phyloP scores from a whole-genome alignment of 2,888 invertebrate species.

The Caradrina clavipalpis region DNA sequence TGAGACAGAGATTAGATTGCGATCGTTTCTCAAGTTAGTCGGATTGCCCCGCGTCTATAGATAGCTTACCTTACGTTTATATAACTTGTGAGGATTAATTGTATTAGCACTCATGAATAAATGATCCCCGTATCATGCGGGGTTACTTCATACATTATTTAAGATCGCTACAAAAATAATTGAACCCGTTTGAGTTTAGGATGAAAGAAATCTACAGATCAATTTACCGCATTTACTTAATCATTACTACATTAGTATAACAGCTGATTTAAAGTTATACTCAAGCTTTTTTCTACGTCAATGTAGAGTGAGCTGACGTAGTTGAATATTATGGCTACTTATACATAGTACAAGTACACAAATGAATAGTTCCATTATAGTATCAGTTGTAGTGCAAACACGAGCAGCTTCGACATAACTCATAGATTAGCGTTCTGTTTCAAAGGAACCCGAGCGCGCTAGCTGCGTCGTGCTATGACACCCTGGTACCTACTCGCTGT shows the following conservation, averaged over 20 bases:
- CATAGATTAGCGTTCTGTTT: constrained; percentile 28
- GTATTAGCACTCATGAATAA: neutral
- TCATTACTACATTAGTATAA: too few relatives aligned
- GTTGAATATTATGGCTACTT: neutral
- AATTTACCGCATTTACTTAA: too few relatives aligned
- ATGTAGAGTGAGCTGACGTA: too few relatives aligned
- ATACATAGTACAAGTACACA: neutral
- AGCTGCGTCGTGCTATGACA: neutral
- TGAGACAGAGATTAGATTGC: too few relatives aligned
- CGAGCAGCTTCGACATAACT: constrained; percentile 8
- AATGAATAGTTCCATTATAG: neutral
- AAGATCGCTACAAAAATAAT: neutral
- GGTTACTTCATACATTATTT: neutral
- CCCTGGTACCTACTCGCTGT: neutral
- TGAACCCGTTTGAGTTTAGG: too few relatives aligned
- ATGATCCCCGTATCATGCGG: neutral
- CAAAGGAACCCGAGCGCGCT: constrained; percentile 21
- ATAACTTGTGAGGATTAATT: neutral
- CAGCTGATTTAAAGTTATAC: too few relatives aligned
- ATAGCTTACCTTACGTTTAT: neutral
- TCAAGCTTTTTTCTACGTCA: too few relatives aligned
- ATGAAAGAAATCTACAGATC: too few relatives aligned
- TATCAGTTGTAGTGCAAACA: neutral
- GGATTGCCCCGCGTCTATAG: too few relatives aligned
- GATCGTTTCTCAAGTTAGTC: too few relatives aligned